Conservation (phyloP, 2,888 invertebrate genomes). For the Strigamia maritima region DNA sequence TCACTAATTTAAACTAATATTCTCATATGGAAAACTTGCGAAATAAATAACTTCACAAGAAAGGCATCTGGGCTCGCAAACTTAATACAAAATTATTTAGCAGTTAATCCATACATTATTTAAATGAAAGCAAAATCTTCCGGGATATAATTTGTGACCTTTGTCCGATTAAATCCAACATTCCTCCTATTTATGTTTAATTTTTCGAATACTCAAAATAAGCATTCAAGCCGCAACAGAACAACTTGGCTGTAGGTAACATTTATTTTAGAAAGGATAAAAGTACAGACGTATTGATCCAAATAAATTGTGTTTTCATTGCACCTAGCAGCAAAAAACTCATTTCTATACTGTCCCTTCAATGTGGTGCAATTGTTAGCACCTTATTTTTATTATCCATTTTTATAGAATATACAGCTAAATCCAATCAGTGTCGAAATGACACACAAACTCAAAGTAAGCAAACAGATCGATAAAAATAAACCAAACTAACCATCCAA, state of each 20-base stretch:
- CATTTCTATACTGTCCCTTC: neutral
- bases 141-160: too few relatives aligned
- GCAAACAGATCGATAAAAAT: neutral
- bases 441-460: neutral
- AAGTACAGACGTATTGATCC: neutral
- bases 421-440: slow-evolving; percentile 12
- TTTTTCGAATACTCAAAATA: too few relatives aligned
- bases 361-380: slow-evolving; percentile 4
- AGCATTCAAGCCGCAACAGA: too few relatives aligned
- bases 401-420: neutral
- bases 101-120: too few relatives aligned
- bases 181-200: too few relatives aligned
- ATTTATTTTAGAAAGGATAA: neutral
- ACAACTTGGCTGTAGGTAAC: too few relatives aligned
- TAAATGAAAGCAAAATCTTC: too few relatives aligned
- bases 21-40: neutral
- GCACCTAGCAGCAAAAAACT: neutral
- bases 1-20: neutral
- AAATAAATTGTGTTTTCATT: slow-evolving; percentile 22
- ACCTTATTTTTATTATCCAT: neutral
- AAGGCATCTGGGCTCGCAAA: too few relatives aligned
- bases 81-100: too few relatives aligned
- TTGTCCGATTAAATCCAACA: too few relatives aligned
- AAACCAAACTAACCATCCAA: neutral
- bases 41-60: too few relatives aligned